Conservation (phyloP, 64 coral and sea anemone genomes). For the Catalaphyllia jardinei region DNA sequence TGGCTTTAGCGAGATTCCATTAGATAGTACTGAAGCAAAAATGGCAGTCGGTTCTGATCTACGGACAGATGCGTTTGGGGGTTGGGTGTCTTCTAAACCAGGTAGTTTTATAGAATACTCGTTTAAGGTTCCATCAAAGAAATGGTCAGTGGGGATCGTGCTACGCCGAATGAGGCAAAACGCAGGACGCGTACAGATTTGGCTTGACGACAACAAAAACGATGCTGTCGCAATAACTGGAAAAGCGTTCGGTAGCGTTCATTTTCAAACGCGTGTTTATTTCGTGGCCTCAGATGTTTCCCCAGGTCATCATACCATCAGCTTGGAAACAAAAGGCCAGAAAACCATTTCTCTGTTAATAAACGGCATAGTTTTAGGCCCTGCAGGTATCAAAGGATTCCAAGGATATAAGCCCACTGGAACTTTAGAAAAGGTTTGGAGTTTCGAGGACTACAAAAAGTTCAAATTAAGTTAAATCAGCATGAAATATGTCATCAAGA, state of each 20-base stretch:
- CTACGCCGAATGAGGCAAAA: background rate
- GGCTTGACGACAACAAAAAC: slow-evolving; percentile 18
- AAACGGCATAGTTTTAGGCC: slow-evolving; percentile 4
- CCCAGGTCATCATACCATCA: slow-evolving; percentile 20
- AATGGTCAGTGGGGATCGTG: slow-evolving; percentile 7
- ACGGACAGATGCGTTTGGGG: slow-evolving; percentile 32
- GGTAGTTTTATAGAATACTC: background rate
- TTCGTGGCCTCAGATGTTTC: background rate
- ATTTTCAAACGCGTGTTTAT: slow-evolving; percentile 11
- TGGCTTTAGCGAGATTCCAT: background rate
- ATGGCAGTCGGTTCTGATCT: background rate
- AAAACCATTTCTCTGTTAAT: background rate
- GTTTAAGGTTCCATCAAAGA: slow-evolving; percentile 4
- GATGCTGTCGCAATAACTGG: background rate
- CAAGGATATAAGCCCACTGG: slow-evolving; percentile 21
- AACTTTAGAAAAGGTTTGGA: slow-evolving; percentile 21
- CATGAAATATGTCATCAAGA: too few species aligned
- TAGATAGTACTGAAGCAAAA: background rate
- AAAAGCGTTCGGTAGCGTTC: background rate
- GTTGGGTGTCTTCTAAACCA: background rate
- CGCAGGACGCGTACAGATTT: background rate
- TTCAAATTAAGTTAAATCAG: background rate
- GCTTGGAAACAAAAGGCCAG: slow-evolving; percentile 8
- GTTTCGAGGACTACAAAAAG: slow-evolving; percentile 3
- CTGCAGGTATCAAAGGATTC: background rate